A percentile compares a stretch with the other conserved stretches of the same genome.
Evolutionary conservation across 35 echinoderm and acorn worm genomes (phyloP).

Genomic region (Lytechinus variegatus): DNA sequence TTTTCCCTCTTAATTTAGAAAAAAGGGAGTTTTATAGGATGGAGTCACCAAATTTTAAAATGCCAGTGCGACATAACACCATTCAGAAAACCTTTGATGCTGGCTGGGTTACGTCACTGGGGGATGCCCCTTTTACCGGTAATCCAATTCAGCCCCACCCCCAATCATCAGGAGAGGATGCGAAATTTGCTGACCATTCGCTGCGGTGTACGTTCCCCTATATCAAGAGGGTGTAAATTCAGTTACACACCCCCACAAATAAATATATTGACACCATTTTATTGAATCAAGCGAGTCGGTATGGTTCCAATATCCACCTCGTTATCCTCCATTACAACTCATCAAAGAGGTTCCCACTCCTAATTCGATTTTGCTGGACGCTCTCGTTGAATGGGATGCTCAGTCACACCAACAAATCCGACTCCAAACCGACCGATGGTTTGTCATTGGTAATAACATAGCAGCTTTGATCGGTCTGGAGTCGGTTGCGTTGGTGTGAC

Average conservation of each 20-base stretch:
- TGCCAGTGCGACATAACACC: too few species aligned
- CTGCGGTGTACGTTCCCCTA: neutral
- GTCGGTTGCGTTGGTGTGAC: too few species aligned
- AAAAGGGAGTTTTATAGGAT: neutral
- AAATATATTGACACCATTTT: neutral
- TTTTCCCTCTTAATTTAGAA: too few species aligned
- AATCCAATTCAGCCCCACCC: neutral
- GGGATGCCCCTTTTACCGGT: too few species aligned
- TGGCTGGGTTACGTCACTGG: neutral
- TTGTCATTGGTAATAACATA: too few species aligned
- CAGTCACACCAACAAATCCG: too few species aligned
- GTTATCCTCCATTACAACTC: neutral
- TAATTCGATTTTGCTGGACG: neutral
- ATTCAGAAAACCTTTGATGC: neutral
- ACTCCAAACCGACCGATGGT: too few species aligned
- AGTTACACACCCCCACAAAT: neutral
- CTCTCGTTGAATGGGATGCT: neutral
- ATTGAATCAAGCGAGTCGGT: neutral
- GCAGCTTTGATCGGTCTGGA: too few species aligned
- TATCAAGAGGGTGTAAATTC: neutral
- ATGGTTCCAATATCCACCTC: neutral
- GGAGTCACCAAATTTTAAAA: neutral
- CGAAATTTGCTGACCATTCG: neutral
- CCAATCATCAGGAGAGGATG: neutral
- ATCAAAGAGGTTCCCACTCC: neutral